Conservation (phyloP, 2,888 invertebrate genomes). For the Caprella mutica region DNA sequence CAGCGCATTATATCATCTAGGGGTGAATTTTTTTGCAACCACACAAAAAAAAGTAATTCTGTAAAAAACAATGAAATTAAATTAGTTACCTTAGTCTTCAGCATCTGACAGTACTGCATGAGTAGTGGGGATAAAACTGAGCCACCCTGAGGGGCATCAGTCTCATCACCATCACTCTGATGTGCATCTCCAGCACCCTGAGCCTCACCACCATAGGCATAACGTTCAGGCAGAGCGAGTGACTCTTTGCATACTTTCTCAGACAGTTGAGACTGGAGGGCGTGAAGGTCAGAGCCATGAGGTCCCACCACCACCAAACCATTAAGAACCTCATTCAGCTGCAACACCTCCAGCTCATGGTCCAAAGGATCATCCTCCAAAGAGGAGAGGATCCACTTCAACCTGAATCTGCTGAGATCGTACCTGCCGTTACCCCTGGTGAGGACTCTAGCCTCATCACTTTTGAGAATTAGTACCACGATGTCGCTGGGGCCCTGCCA, state of each 20-base stretch:
- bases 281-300: neutral
- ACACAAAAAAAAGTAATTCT: too few species aligned
- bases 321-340: neutral
- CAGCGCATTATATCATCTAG: too few species aligned
- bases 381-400: slow-evolving; percentile 1
- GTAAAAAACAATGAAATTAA: too few species aligned
- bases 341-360: neutral
- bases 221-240: too few species aligned
- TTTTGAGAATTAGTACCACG: neutral
- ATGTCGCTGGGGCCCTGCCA: neutral
- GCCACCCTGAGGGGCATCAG: too few species aligned
- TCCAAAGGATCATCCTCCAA: slow-evolving; percentile 3
- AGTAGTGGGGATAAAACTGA: too few species aligned
- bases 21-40: too few species aligned
- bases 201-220: too few species aligned
- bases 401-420: neutral
- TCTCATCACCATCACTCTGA: too few species aligned
- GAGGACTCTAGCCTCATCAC: neutral
- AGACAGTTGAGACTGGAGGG: neutral
- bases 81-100: too few species aligned
- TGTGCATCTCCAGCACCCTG: too few species aligned
- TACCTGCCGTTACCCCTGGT: neutral
- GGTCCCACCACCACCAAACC: slow-evolving; percentile 8
- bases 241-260: neutral
- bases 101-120: too few species aligned